Percentiles rank a stretch among this genome's conserved stretches.
Conservation (phyloP, 2,113 vertebrate species). For the Vombatus ursinus region DNA sequence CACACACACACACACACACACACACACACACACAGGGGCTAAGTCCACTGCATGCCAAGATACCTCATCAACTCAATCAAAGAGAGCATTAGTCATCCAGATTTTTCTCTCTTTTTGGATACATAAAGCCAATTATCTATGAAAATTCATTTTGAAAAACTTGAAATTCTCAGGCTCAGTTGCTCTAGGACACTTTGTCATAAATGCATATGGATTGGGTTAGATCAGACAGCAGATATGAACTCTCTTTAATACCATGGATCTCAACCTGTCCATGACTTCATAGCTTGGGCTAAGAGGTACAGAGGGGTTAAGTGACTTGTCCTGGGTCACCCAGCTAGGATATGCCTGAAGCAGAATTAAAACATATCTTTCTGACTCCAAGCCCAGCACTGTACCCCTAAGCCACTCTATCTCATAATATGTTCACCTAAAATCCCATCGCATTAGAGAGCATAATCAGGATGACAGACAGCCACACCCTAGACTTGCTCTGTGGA, state of each 20-base stretch:
- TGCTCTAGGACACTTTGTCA: not conserved
- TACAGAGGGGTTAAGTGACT: not conserved
- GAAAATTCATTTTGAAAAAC: not conserved
- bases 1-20: not conserved
- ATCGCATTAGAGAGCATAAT: not conserved
- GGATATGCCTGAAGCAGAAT: not conserved
- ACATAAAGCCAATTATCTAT: not conserved
- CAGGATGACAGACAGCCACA: not conserved
- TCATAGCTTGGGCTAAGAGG: not conserved
- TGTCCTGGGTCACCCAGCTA: not conserved
- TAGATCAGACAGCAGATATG: not conserved
- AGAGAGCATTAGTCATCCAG: slow-evolving; percentile 13
- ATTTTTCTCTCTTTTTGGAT: not conserved
- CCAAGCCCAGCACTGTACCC: not conserved
- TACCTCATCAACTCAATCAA: not conserved
- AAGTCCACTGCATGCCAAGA: slow-evolving; percentile 4
- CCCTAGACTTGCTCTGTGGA: not conserved
- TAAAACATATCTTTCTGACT: not conserved
- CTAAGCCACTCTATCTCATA: not conserved
- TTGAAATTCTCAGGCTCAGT: not conserved
- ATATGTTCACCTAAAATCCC: not conserved
- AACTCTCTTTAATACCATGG: not conserved
- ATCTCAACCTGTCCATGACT: not conserved
- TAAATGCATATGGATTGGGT: not conserved
- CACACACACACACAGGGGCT: not conserved